Percentiles rank a stretch among this genome's conserved stretches.
phyloP scores from a whole-genome alignment of 92 coral and sea anemone genomes.

The Epizoanthus scotinus region DNA sequence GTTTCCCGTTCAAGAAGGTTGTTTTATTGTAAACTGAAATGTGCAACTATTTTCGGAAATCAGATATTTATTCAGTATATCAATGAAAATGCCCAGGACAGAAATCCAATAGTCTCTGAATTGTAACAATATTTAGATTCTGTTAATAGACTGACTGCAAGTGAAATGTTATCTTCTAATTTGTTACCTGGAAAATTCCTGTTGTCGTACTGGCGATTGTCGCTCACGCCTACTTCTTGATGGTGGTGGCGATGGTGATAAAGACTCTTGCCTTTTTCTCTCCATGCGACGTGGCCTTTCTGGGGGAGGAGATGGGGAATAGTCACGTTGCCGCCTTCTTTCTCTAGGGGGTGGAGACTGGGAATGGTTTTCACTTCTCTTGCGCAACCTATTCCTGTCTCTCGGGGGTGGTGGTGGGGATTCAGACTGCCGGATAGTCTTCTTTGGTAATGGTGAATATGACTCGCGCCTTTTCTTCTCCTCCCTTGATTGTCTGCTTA shows the following conservation, averaged over 20 bases:
- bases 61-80: too few relatives aligned
- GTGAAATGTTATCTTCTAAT: neutral
- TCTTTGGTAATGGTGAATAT: constrained; percentile 61
- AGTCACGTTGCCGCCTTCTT: constrained; percentile 68
- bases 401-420: constrained; percentile 62
- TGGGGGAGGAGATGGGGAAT: constrained; percentile 61
- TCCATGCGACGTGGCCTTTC: constrained; percentile 54
- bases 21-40: too few relatives aligned
- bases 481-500: neutral
- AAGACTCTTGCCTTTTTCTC: constrained; percentile 31
- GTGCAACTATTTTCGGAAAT: too few relatives aligned
- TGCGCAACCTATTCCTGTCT: constrained; percentile 41
- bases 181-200: neutral
- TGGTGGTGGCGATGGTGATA: constrained; percentile 35
- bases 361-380: constrained; percentile 31
- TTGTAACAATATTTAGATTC: too few relatives aligned
- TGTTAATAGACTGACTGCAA: too few relatives aligned
- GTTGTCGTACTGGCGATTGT: constrained; percentile 13
- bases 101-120: too few relatives aligned
- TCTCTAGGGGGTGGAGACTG: constrained; percentile 70
- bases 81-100: too few relatives aligned
- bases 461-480: constrained; percentile 39
- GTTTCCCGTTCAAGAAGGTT: too few relatives aligned
- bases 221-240: constrained; percentile 12
- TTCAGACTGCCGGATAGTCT: constrained; percentile 53